Evolutionary conservation across 1,140 invertebrate species (phyloP).

Genomic region (Bombus consobrinus): DNA sequence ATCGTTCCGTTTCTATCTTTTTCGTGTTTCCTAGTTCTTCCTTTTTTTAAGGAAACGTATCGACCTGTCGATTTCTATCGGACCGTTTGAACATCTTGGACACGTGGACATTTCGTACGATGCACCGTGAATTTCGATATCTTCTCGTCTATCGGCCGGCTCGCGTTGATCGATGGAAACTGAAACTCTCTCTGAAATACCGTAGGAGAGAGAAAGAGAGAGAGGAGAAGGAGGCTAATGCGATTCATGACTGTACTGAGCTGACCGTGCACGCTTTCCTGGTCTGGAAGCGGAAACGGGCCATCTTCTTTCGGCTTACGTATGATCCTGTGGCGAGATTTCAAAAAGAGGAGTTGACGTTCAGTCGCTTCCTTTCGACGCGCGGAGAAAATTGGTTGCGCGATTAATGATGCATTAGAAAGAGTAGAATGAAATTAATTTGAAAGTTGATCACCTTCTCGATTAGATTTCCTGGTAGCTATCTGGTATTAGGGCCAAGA

Average conservation of each 20-base stretch:
- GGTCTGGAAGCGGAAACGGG: conserved; percentile 58
- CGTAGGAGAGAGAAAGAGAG: neutral
- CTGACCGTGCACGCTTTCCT: conserved; percentile 66
- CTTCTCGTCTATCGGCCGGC: neutral
- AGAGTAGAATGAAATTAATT: too few species aligned
- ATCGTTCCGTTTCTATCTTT: neutral
- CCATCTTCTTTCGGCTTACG: conserved; percentile 21
- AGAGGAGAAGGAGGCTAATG: conserved; percentile 74
- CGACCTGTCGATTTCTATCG: neutral
- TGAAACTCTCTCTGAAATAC: conserved; percentile 69
- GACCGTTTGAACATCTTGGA: neutral
- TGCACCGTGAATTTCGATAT: conserved; percentile 38
- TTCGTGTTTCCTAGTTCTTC: neutral
- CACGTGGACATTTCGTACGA: conserved; percentile 14
- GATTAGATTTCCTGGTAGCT: too few species aligned
- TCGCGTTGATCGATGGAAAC: conserved; percentile 36
- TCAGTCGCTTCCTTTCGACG: neutral
- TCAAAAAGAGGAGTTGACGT: neutral
- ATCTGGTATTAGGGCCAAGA: too few species aligned
- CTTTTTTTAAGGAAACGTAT: neutral
- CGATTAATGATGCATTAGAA: too few species aligned
- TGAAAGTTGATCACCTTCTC: too few species aligned
- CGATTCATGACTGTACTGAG: conserved; percentile 58
- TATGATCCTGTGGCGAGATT: neutral
- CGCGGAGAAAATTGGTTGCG: too few species aligned